A percentile compares a stretch with the other conserved stretches of the same genome.
phyloP scores from a whole-genome alignment of 2,113 vertebrate species.

The Psephotus haematonotus region DNA sequence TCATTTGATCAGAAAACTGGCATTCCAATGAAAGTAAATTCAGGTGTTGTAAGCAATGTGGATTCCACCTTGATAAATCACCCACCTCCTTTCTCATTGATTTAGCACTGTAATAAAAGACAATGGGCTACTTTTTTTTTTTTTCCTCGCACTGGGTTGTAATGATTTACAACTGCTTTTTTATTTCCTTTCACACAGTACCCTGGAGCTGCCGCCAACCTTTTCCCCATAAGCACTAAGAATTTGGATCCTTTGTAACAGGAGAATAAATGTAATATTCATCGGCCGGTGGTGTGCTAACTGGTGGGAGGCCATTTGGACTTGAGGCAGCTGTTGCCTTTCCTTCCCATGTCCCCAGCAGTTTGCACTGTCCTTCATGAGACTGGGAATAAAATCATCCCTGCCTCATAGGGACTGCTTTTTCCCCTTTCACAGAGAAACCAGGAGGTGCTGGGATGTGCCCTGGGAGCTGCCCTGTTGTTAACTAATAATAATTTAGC shows the following conservation, averaged over 20 bases:
- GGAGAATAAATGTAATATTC: background rate
- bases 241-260: background rate
- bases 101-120: slow-evolving; percentile 26
- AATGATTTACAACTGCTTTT: slow-evolving; percentile 17
- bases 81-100: background rate
- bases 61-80: slow-evolving; percentile 13
- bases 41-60: background rate
- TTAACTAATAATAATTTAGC: background rate
- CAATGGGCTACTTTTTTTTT: background rate
- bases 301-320: background rate
- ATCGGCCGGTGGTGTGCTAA: accelerated
- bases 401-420: background rate
- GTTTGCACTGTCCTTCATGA: background rate
- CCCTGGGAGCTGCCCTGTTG: background rate
- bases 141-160: background rate
- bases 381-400: background rate
- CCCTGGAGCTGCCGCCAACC: slow-evolving; percentile 8
- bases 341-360: background rate
- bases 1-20: background rate
- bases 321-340: background rate
- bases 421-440: background rate
- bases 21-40: background rate
- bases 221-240: background rate
- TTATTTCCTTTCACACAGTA: slow-evolving; percentile 1
- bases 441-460: background rate